Conservation (phyloP, 2,888 invertebrate genomes). For the Osedax fenrisi region DNA sequence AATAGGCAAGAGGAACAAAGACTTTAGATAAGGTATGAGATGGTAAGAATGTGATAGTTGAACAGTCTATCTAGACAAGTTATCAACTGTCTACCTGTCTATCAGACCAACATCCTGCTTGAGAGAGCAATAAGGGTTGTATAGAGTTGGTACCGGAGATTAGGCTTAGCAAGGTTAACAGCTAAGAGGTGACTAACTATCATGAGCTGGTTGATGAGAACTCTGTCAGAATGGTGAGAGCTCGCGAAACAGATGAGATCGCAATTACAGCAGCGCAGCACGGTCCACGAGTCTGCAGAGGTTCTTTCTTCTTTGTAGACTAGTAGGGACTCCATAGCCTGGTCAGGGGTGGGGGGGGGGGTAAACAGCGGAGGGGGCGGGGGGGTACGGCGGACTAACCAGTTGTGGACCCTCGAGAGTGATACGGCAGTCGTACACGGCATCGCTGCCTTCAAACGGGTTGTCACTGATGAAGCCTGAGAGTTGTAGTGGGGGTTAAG, state of each 20-base stretch:
- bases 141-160: too few species aligned
- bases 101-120: too few species aligned
- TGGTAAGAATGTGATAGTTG: too few species aligned
- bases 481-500: too few species aligned
- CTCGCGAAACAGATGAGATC: background rate
- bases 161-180: too few species aligned
- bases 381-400: background rate
- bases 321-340: background rate
- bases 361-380: background rate
- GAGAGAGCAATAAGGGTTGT: too few species aligned
- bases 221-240: background rate
- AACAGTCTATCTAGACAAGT: too few species aligned
- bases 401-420: background rate
- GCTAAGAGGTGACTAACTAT: background rate
- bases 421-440: background rate
- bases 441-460: background rate
- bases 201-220: background rate
- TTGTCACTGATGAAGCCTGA: too few species aligned
- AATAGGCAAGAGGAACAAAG: too few species aligned
- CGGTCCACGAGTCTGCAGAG: background rate
- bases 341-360: background rate
- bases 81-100: too few species aligned
- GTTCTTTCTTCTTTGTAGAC: background rate
- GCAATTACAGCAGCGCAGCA: background rate
- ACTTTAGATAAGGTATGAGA: too few species aligned